Evolutionary conservation across 2,888 invertebrate species (phyloP), one percentile per base, ranked within the genome.

Genomic region (Bugula neritina): DNA sequence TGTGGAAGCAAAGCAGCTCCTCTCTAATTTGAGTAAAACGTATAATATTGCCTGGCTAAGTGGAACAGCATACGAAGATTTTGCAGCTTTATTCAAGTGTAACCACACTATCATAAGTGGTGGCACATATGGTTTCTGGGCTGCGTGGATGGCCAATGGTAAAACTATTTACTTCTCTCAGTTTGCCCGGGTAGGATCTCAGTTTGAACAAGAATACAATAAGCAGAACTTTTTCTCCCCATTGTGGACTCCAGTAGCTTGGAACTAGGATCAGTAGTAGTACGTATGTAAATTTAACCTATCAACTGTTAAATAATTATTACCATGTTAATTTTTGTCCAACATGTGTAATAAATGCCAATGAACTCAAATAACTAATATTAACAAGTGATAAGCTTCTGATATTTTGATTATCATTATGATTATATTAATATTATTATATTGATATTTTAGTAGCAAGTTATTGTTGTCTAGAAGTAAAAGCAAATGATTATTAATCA

Each of bases 31-130:
- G 31, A 31, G 10, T 10, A 34, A 63, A 10, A 29, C 27, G 5
- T 63, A 29, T 34, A 63, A 63, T 27, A 31, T 63, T 63, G 27
- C 17, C 5, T 63, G 63, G 63, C 5, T 63, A 27, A 21, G 10
- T 10, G 63, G 63, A 27, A 25, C 27, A 29, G 63, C 63, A 13
- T 63, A 29, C 31, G 63, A 63, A 63, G 63, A 63, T 31, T 63
- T 63, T 63, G 63, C 63, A 31, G 34, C 63, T 27, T n/a, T 63
- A n/a, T 63, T 31, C 5, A 31, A 63, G 17, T 63, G 63, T n/a
- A 63, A 63, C 27, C 63, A 63, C n/a, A 63, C 25, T 34, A 63
- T 63, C 10, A 63, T 63, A 31, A 63, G 63, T 31, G 63, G 63
- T 31, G 63, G 63, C 2, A 63, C 63, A 25, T 63, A 29, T 63